These are phyloP conservation scores for Hypotaenidia philippensis DNA, from an alignment of 2,797 vertebrate species.

Conservation along the genomic window DNA sequence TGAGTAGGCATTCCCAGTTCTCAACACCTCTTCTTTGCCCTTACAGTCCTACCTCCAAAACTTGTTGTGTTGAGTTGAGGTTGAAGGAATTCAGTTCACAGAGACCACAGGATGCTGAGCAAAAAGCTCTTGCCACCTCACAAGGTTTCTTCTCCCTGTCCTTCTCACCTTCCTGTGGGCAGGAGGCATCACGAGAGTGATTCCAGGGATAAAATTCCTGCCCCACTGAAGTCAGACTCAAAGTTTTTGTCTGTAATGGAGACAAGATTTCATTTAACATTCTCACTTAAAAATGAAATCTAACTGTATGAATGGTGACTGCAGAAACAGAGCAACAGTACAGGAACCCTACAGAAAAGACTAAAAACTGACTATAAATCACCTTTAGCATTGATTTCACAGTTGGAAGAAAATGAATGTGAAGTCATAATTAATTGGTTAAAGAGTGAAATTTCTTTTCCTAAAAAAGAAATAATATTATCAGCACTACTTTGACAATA, in stretches of 20 bases:
- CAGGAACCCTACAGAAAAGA: not conserved
- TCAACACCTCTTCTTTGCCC: not conserved
- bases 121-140: not conserved
- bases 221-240: not conserved
- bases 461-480: not conserved
- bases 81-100: not conserved
- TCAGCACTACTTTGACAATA: not conserved
- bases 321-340: not conserved
- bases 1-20: not conserved
- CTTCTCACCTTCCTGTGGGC: not conserved
- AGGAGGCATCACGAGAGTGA: not conserved
- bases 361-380: not conserved
- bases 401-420: not conserved
- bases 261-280: not conserved
- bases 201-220: not conserved
- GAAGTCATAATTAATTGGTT: not conserved
- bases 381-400: not conserved
- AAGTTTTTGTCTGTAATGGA: not conserved
- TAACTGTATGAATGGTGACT: not conserved
- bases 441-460: not conserved
- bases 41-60: not conserved
- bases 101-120: accelerated
- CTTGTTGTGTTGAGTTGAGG: not conserved
- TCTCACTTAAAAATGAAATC: not conserved
- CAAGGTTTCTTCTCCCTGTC: not conserved